Evolutionary conservation across 2,888 invertebrate genomes (phyloP).

Genomic region (Temnothorax rugatulus): DNA sequence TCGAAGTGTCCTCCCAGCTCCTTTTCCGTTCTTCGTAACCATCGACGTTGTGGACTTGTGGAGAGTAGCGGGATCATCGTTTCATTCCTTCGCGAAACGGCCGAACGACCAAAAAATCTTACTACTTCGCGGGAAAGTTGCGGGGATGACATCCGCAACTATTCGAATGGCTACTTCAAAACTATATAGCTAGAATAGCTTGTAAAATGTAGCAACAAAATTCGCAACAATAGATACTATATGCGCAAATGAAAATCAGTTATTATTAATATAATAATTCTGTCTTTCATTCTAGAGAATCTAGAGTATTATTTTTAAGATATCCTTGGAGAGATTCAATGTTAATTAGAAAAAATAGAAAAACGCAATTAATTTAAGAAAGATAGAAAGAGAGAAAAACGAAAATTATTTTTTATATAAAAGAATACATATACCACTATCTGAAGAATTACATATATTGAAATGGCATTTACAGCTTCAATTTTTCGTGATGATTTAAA

Average conservation of each 20-base stretch:
- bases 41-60: constrained; percentile 8
- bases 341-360: neutral
- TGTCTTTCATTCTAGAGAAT: neutral
- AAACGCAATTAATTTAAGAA: neutral
- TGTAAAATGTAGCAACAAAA: neutral
- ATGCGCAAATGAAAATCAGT: neutral
- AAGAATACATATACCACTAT: no score
- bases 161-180: constrained; percentile 57
- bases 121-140: constrained; percentile 49
- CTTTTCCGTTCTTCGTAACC: constrained; percentile 61
- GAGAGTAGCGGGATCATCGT: constrained; percentile 30
- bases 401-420: no score
- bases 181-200: constrained; percentile 3
- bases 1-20: constrained; percentile 38
- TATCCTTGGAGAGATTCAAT: neutral
- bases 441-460: constrained; percentile 9
- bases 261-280: neutral
- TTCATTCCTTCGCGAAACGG: constrained; percentile 21
- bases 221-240: neutral
- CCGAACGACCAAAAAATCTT: constrained; percentile 25
- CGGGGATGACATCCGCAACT: constrained; percentile 45
- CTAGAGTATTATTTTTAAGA: constrained; percentile 7
- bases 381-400: no score
- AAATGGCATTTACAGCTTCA: neutral
- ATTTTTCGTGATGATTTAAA: neutral